Evolutionary conservation across 2,113 vertebrate species (phyloP).

Genomic region (Rhinoptilus africanus): DNA sequence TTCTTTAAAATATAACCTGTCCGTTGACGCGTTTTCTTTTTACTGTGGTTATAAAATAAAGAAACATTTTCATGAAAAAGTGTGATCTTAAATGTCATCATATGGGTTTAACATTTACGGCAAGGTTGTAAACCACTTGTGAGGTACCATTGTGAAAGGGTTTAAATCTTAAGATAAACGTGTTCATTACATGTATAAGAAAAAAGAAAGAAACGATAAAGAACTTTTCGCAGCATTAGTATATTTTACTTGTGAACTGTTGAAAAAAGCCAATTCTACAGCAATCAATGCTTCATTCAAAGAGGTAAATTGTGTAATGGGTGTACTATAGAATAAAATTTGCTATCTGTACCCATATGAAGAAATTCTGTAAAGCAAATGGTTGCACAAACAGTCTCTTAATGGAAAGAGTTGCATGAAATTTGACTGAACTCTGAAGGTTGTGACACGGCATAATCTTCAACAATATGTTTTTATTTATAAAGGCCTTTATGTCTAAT

Average conservation of each 20-base stretch:
- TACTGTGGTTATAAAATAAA: conserved; percentile 29
- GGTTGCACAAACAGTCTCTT: background rate
- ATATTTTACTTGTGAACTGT: background rate
- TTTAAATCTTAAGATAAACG: background rate
- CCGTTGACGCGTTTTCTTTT: conserved; percentile 18
- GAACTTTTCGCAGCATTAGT: background rate
- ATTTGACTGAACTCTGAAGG: background rate
- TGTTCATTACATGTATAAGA: background rate
- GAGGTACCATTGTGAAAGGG: background rate
- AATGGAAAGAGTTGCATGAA: background rate
- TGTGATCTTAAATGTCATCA: background rate
- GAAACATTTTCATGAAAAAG: conserved; percentile 37
- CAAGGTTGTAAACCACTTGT: background rate
- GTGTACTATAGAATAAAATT: background rate
- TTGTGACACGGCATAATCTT: background rate
- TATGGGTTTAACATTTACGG: background rate
- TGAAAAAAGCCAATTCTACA: background rate
- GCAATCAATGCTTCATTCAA: background rate
- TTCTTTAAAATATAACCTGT: conserved; percentile 5
- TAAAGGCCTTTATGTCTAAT: background rate
- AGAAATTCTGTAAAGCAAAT: background rate
- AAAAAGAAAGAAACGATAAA: background rate
- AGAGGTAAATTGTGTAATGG: background rate
- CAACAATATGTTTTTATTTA: conserved; percentile 2
- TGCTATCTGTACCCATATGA: background rate